Percentiles rank a stretch among this genome's conserved stretches.
Evolutionary conservation across 2,888 invertebrate genomes (phyloP).

Genomic region (Lasioglossum vierecki): DNA sequence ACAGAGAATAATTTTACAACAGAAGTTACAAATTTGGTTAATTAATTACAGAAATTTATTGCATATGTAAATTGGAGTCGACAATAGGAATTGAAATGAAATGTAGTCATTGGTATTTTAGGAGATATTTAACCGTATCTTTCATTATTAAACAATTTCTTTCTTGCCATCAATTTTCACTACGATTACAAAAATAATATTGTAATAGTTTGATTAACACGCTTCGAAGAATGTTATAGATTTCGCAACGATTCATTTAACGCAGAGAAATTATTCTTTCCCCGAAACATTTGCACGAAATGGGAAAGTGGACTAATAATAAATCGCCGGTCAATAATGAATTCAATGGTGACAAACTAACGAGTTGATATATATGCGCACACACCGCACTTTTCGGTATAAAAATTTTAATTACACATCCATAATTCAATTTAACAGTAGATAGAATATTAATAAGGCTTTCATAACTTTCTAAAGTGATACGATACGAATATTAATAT

Average conservation of each 20-base stretch:
- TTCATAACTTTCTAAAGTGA: constrained; percentile 55
- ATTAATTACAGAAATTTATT: background rate
- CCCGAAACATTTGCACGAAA: background rate
- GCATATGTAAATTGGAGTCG: background rate
- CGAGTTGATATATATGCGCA: background rate
- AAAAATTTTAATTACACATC: constrained; percentile 47
- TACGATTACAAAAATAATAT: background rate
- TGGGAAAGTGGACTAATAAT: background rate
- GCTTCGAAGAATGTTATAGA: background rate
- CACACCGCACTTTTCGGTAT: constrained; percentile 10
- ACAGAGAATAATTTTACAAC: too few species aligned
- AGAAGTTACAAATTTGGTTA: background rate
- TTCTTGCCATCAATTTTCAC: background rate
- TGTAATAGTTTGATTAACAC: background rate
- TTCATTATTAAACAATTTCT: background rate
- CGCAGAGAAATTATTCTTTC: background rate
- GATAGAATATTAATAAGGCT: constrained; percentile 55
- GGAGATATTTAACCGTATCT: background rate
- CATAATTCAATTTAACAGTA: constrained; percentile 43
- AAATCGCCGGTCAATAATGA: constrained; percentile 8
- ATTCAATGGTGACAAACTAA: constrained; percentile 9
- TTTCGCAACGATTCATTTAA: background rate
- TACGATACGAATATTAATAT: constrained; percentile 55
- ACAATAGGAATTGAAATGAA: background rate
- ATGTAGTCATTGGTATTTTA: background rate